Percentiles rank a stretch among this genome's conserved stretches.
Evolutionary conservation across 2,113 vertebrate species (phyloP).

Genomic region (Ciconia stormi): DNA sequence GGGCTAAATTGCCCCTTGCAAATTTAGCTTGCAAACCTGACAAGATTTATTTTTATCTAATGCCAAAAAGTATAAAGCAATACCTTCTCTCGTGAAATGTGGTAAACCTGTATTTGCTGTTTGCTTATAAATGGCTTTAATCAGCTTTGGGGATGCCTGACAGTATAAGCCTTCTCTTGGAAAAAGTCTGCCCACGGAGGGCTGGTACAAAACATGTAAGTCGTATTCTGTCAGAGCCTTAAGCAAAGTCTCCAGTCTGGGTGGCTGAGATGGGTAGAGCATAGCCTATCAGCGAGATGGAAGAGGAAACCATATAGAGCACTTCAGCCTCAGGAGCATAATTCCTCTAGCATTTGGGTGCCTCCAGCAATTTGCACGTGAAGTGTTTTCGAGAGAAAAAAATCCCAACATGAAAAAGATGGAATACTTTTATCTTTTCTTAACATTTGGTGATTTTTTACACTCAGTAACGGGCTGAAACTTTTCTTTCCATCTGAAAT

Average conservation of each 20-base stretch:
- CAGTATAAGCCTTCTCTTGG: neutral
- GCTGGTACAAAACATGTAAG: neutral
- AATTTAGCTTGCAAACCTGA: neutral
- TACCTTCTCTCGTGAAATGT: neutral
- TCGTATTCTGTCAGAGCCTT: neutral
- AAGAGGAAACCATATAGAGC: neutral
- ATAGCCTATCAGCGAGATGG: neutral
- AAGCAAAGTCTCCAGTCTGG: neutral
- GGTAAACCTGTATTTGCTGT: neutral
- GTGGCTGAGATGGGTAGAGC: neutral
- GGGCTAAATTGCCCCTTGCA: neutral
- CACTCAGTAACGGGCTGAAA: neutral
- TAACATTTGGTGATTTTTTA: neutral
- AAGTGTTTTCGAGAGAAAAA: neutral
- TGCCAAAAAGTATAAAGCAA: neutral
- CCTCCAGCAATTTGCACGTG: neutral
- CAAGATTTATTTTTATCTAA: neutral
- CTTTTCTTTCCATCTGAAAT: neutral
- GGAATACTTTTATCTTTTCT: neutral
- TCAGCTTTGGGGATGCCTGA: neutral
- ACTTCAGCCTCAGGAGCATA: neutral
- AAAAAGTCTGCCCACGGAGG: neutral
- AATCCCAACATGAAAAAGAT: neutral
- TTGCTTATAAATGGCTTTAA: neutral
- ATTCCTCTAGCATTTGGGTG: neutral